phyloP scores from a whole-genome alignment of 2,888 invertebrate genomes.

The Ormyrus labotus region DNA sequence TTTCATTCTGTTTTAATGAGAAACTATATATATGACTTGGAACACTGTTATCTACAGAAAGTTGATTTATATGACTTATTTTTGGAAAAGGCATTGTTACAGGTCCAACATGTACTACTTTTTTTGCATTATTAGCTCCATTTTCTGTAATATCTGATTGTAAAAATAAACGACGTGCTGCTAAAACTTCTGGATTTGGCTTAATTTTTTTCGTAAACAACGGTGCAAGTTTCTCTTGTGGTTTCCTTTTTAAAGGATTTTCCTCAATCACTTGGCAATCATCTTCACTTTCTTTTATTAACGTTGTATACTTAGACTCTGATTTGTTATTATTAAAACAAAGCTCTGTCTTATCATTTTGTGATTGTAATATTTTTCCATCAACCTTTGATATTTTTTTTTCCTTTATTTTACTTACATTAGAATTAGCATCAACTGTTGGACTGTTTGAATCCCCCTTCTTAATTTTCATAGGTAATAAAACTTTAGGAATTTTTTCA shows the following conservation, averaged over 20 bases:
- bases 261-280: constrained; percentile 49
- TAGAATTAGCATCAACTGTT: neutral
- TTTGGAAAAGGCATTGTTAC: constrained; percentile 77
- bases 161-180: constrained; percentile 84
- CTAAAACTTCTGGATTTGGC: constrained; percentile 78
- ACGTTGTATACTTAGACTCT: neutral
- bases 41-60: constrained; percentile 40
- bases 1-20: constrained; percentile 24
- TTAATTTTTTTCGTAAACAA: constrained; percentile 80
- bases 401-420: constrained; percentile 45
- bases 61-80: constrained; percentile 82
- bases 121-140: constrained; percentile 77
- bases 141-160: constrained; percentile 84
- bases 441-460: constrained; percentile 5
- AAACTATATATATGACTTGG: neutral
- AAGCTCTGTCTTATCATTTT: constrained; percentile 16
- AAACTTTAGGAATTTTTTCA: constrained; percentile 49
- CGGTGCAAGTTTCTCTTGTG: constrained; percentile 79
- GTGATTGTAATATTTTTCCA: constrained; percentile 27
- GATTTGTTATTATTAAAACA: constrained; percentile 3
- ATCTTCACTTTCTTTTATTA: constrained; percentile 7
- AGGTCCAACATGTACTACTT: constrained; percentile 60
- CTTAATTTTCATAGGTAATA: constrained; percentile 48
- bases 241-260: constrained; percentile 61
- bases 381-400: constrained; percentile 5